phyloP scores from a whole-genome alignment of 2,888 invertebrate species.

The Lasioglossum pauxillum region DNA sequence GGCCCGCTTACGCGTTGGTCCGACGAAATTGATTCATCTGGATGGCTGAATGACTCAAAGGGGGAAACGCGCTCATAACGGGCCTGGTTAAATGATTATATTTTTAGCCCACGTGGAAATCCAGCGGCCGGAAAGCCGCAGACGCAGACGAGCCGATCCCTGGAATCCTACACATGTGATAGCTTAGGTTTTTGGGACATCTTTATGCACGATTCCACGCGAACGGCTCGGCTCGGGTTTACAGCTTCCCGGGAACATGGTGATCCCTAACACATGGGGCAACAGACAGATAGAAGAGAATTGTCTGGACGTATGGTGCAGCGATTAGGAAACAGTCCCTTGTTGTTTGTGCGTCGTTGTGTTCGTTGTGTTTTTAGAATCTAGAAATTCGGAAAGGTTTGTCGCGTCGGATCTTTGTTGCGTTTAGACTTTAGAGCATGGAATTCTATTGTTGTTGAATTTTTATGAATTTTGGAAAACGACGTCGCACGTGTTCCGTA shows the following conservation, averaged over 20 bases:
- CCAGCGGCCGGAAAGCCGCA: constrained; percentile 18
- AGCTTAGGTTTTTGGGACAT: constrained; percentile 16
- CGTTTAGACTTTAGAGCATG: too few relatives aligned
- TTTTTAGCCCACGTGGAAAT: constrained; percentile 56
- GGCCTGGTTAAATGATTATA: constrained; percentile 42
- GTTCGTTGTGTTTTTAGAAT: background rate
- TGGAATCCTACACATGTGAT: constrained; percentile 36
- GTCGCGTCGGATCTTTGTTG: background rate
- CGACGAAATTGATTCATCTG: constrained; percentile 12
- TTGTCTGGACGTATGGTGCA: background rate
- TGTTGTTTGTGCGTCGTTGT: background rate
- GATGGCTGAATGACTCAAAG: constrained; percentile 35
- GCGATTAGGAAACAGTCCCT: constrained; percentile 2
- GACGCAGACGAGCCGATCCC: constrained; percentile 30
- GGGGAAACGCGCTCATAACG: constrained; percentile 2
- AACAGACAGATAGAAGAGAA: constrained; percentile 9
- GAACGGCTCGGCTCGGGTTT: constrained; percentile 15
- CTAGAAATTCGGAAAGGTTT: background rate
- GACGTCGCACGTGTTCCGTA: background rate
- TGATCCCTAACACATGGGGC: constrained; percentile 37
- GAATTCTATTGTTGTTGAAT: background rate
- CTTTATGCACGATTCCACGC: constrained; percentile 22
- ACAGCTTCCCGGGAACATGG: constrained; percentile 29
- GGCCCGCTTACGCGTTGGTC: background rate
- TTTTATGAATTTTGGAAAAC: background rate